Conservation (phyloP, 1,140 invertebrate species). For the Hetaerina americana region DNA sequence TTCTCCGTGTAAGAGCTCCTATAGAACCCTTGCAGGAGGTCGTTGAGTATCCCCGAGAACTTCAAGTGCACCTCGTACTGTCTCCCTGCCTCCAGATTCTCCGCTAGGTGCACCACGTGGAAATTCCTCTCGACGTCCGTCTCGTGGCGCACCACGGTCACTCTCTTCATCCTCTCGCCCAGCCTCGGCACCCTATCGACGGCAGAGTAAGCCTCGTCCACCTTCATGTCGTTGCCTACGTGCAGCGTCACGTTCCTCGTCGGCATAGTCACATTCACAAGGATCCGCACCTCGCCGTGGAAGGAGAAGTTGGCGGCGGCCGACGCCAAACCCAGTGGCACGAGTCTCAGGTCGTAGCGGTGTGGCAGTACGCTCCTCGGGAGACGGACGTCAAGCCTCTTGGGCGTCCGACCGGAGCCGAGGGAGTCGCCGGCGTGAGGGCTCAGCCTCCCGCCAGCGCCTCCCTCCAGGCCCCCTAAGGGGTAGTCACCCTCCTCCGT, state of each 20-base stretch:
- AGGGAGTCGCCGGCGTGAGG: conserved; percentile 21
- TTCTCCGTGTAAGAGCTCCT: conserved; percentile 63
- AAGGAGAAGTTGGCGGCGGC: conserved; percentile 55
- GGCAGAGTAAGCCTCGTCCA: conserved; percentile 16
- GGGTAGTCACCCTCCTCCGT: background rate
- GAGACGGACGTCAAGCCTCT: conserved; percentile 45
- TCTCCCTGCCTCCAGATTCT: conserved; percentile 37
- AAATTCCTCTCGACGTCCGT: conserved; percentile 59
- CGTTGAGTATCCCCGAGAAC: conserved; percentile 55
- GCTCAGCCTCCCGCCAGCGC: conserved; percentile 19
- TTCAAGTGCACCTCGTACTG: conserved; percentile 54
- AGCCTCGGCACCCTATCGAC: conserved; percentile 10
- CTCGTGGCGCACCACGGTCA: conserved; percentile 22
- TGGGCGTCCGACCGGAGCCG: conserved; percentile 25
- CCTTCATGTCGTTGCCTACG: conserved; percentile 27
- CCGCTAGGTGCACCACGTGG: conserved; percentile 48
- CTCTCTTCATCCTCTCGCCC: conserved; percentile 8
- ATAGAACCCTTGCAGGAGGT: conserved; percentile 76
- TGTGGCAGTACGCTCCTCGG: conserved; percentile 48
- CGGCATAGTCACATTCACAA: conserved; percentile 45
- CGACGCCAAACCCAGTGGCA: conserved; percentile 47
- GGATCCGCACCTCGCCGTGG: conserved; percentile 52
- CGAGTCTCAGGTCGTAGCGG: conserved; percentile 51
- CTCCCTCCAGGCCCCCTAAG: background rate
- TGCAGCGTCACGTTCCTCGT: conserved; percentile 66